These are phyloP conservation scores for Intellagama lesueurii DNA, from an alignment of 2,797 vertebrate species.

Conservation along the genomic window DNA sequence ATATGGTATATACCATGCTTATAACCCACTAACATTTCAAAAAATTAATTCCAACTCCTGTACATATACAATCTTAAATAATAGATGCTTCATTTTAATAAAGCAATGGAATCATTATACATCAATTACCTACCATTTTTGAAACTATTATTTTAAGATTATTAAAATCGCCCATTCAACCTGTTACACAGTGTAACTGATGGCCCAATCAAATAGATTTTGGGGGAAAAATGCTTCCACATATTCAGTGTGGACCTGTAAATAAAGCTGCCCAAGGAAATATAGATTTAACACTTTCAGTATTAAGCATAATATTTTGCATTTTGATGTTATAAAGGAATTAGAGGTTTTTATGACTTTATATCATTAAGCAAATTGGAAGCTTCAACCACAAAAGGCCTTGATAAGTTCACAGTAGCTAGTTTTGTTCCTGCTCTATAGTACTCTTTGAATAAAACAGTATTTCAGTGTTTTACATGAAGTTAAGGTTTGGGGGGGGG, in stretches of 20 bases:
- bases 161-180: conserved; percentile 3
- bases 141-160: conserved; percentile 13
- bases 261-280: conserved; percentile 84
- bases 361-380: conserved; percentile 27
- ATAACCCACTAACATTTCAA: not conserved
- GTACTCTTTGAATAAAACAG: conserved; percentile 39
- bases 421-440: conserved; percentile 48
- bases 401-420: conserved; percentile 3
- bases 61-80: not conserved
- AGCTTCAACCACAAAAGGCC: conserved; percentile 8
- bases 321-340: conserved; percentile 8
- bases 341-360: not conserved
- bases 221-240: conserved; percentile 76
- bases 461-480: conserved; percentile 25
- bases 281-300: conserved; percentile 80
- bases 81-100: conserved; percentile 4
- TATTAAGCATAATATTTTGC: conserved; percentile 33
- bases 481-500: conserved; percentile 57
- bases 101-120: not conserved
- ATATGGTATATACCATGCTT: not conserved
- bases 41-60: not conserved
- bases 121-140: not conserved
- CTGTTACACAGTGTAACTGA: not conserved
- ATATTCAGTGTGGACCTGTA: conserved; percentile 73
- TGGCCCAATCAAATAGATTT: conserved; percentile 81